Evolutionary conservation across 2,797 vertebrate species (phyloP).

Genomic region (Sardinella longiceps): DNA sequence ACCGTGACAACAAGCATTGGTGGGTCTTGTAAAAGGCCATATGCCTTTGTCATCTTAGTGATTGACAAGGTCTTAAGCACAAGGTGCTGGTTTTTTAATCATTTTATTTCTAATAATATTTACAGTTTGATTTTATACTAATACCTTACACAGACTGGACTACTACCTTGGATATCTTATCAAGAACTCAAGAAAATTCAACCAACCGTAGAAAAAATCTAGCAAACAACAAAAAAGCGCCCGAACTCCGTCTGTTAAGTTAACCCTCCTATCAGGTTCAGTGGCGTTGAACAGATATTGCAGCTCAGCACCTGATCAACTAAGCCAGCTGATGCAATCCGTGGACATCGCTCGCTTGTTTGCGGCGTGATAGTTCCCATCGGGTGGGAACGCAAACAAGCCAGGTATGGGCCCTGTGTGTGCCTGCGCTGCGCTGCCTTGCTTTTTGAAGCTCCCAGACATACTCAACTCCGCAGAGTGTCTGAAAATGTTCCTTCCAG

Average conservation of each 20-base stretch:
- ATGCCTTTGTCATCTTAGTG: conserved; percentile 14
- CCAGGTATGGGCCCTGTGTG: neutral
- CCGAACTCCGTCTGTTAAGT: neutral
- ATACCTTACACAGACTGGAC: neutral
- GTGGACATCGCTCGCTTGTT: conserved; percentile 14
- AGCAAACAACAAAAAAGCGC: neutral
- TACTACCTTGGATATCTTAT: neutral
- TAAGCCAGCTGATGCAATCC: conserved; percentile 15
- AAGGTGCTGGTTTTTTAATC: neutral
- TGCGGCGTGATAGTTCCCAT: conserved; percentile 4
- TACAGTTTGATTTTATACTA: neutral
- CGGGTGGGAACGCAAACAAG: conserved; percentile 18
- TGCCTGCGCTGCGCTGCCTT: neutral
- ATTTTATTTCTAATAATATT: neutral
- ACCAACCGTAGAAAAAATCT: neutral
- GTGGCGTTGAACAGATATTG: neutral
- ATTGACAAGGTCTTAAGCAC: neutral
- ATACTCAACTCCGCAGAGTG: conserved; percentile 15
- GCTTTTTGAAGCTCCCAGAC: conserved; percentile 8
- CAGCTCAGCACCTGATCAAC: conserved; percentile 20
- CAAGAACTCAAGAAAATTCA: neutral
- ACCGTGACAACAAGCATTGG: conserved; percentile 20
- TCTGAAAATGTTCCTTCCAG: conserved; percentile 16
- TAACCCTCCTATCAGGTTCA: conserved; percentile 21
- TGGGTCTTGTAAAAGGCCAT: conserved; percentile 26